Conservation (phyloP, 2,797 vertebrate genomes). For the Coccyzus lansbergi region DNA sequence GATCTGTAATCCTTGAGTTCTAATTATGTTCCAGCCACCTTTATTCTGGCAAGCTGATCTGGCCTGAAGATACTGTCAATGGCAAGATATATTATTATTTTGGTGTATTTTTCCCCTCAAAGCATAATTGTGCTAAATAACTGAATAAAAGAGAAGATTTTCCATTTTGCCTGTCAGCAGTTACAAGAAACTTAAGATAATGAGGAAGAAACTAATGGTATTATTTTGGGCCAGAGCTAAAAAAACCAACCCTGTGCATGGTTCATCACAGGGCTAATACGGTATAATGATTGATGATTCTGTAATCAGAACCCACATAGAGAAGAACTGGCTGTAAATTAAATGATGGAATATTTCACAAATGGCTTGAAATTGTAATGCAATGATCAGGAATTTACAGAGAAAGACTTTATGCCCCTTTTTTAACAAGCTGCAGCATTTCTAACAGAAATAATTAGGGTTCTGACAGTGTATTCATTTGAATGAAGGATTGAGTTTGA, state of each 20-base stretch:
- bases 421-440: constrained; percentile 11
- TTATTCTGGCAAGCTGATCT: background rate
- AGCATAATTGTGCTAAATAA: background rate
- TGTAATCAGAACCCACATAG: constrained; percentile 9
- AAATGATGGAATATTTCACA: background rate
- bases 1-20: background rate
- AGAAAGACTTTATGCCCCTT: background rate
- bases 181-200: constrained; percentile 1
- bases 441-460: constrained; percentile 45
- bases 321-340: constrained; percentile 32
- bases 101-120: background rate
- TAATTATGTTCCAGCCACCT: background rate
- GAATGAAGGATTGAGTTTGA: constrained; percentile 46
- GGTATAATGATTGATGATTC: constrained; percentile 14
- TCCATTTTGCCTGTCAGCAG: background rate
- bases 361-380: constrained; percentile 20
- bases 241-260: background rate
- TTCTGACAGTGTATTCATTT: constrained; percentile 37
- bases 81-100: background rate
- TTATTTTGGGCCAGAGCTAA: background rate
- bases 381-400: constrained; percentile 1
- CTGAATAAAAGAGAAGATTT: background rate
- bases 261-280: background rate
- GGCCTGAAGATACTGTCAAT: background rate
- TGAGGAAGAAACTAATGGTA: background rate